These are phyloP conservation scores for Aramus guarauna DNA, from an alignment of 2,113 vertebrate species.

Conservation along the genomic window DNA sequence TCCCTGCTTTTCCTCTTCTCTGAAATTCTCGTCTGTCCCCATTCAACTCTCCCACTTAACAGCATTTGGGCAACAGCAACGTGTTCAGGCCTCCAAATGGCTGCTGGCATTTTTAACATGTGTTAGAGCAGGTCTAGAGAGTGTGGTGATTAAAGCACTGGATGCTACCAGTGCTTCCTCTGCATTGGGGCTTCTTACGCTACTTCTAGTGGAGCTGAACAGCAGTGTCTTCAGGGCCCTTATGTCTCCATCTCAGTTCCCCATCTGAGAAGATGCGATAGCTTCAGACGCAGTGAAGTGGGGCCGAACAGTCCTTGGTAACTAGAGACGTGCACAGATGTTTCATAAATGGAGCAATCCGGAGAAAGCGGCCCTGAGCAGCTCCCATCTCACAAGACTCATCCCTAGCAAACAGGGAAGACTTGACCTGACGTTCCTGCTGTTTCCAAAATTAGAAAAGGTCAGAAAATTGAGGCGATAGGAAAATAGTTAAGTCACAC, in stretches of 20 bases:
- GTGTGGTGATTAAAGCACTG: not conserved
- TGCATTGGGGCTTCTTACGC: not conserved
- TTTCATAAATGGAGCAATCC: fast-evolving
- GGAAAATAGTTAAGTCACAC: not conserved
- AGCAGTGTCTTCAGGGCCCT: not conserved
- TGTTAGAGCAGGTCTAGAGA: not conserved
- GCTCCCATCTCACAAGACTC: not conserved
- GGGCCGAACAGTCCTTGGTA: fast-evolving
- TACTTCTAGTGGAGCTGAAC: not conserved
- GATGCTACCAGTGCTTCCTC: not conserved
- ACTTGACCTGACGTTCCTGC: not conserved
- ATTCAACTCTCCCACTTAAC: not conserved
- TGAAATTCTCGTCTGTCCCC: not conserved
- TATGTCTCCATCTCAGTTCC: not conserved
- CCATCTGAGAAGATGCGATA: not conserved
- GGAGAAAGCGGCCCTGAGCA: not conserved
- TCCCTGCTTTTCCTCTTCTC: not conserved
- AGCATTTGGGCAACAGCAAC: not conserved
- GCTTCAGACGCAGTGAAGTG: not conserved
- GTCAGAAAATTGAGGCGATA: not conserved
- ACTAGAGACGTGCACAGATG: fast-evolving
- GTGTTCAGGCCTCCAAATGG: not conserved
- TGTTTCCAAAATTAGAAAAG: not conserved
- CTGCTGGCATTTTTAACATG: not conserved
- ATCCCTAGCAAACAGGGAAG: not conserved